These are phyloP conservation scores for Neolamprologus caudopunctatus DNA, from an alignment of 2,113 vertebrate genomes.

Conservation along the genomic window DNA sequence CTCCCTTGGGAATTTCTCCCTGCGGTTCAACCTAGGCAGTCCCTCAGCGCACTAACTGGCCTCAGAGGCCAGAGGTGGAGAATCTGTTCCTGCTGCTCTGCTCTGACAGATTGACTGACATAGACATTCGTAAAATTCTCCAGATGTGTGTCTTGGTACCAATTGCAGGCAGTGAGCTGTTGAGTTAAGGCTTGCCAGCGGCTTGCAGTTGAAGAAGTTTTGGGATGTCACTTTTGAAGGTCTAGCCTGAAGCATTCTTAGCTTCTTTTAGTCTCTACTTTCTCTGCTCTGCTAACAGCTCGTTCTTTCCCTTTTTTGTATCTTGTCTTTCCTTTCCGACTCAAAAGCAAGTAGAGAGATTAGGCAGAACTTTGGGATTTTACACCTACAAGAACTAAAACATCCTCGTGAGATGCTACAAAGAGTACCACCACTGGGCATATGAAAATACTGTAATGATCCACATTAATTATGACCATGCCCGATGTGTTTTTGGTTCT, in stretches of 20 bases:
- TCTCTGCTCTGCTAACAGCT: neutral
- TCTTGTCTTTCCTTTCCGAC: neutral
- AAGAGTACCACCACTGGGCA: neutral
- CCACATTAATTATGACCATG: neutral
- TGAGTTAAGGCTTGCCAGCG: neutral
- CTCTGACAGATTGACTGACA: neutral
- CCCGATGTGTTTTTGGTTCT: neutral
- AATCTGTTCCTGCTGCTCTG: neutral
- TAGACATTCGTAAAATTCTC: neutral
- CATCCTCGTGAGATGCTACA: neutral
- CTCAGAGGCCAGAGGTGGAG: neutral
- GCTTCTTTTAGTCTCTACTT: neutral
- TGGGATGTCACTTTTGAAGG: conserved; percentile 25
- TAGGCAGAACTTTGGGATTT: neutral
- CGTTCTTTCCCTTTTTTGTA: neutral
- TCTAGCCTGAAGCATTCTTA: conserved; percentile 28
- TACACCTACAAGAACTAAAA: neutral
- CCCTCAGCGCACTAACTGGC: neutral
- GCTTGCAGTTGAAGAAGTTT: conserved; percentile 10
- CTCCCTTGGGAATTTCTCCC: neutral
- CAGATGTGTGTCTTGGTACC: neutral
- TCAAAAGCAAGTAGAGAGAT: neutral
- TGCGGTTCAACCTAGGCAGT: neutral
- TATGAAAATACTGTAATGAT: neutral
- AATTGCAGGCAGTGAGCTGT: neutral